Evolutionary conservation across 2,888 invertebrate species (phyloP).

Genomic region (Rhyacophila evoluta): DNA sequence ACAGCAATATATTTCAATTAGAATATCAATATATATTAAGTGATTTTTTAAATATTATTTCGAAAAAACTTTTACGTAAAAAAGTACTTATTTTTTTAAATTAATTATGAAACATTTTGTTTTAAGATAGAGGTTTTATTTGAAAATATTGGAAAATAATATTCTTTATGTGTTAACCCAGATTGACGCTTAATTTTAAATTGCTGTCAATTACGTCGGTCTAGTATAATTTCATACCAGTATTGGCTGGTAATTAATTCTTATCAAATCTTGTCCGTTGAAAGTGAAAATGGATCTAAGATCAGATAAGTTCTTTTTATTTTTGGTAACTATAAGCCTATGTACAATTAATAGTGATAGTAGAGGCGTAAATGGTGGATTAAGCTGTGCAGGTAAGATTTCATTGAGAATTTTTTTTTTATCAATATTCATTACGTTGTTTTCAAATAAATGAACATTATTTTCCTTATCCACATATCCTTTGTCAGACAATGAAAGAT

Average conservation of each 20-base stretch:
- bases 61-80: no score
- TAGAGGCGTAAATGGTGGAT: slow-evolving; percentile 52
- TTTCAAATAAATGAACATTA: neutral
- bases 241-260: neutral
- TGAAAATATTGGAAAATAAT: neutral
- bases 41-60: no score
- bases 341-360: neutral
- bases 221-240: neutral
- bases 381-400: slow-evolving; percentile 51
- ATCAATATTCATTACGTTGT: no score
- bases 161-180: neutral
- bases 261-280: neutral
- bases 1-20: no score
- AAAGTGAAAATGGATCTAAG: neutral
- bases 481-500: neutral
- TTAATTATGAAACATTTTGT: no score
- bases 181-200: slow-evolving; percentile 11
- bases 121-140: no score
- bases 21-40: no score
- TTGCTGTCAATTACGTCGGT: neutral
- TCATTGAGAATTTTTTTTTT: neutral
- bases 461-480: neutral
- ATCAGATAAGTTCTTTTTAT: neutral
- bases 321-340: neutral
- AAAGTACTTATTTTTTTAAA: no score